A percentile compares a stretch with the other conserved stretches of the same genome.
phyloP scores from a whole-genome alignment of 2,797 vertebrate species.

The Cossypha heuglini region DNA sequence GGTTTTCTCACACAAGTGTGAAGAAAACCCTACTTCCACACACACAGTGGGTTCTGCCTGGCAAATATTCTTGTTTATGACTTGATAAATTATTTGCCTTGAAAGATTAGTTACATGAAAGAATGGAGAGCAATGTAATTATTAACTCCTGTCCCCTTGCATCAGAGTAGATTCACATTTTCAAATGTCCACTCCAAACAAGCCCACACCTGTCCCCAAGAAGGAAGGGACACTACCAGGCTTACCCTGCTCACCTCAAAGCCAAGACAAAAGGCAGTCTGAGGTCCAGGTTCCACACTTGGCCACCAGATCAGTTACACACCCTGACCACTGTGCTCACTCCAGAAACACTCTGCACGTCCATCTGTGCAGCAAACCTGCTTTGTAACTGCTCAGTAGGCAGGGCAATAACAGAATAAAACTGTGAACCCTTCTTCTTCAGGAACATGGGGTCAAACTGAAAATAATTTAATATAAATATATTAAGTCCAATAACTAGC shows the following conservation, averaged over 20 bases:
- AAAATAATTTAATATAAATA: not conserved
- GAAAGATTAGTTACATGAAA: not conserved
- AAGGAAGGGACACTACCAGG: not conserved
- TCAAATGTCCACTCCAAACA: not conserved
- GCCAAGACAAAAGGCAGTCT: not conserved
- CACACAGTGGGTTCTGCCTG: not conserved
- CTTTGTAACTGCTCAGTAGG: not conserved
- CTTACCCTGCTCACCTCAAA: not conserved
- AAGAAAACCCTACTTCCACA: not conserved
- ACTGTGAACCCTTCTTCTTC: not conserved
- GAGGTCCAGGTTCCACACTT: not conserved
- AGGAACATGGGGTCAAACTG: not conserved
- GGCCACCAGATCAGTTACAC: rapidly evolving
- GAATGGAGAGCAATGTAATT: not conserved
- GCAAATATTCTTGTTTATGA: not conserved
- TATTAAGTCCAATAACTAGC: not conserved
- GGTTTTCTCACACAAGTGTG: not conserved
- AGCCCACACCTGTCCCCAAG: not conserved
- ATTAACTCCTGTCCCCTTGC: not conserved
- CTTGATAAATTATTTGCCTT: not conserved
- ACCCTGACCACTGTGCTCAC: rapidly evolving
- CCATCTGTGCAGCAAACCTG: not conserved
- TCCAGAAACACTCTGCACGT: not conserved
- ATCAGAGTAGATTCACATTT: not conserved
- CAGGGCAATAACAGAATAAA: not conserved